Conservation (phyloP, 2,888 invertebrate species). For the Ophion costatus region DNA sequence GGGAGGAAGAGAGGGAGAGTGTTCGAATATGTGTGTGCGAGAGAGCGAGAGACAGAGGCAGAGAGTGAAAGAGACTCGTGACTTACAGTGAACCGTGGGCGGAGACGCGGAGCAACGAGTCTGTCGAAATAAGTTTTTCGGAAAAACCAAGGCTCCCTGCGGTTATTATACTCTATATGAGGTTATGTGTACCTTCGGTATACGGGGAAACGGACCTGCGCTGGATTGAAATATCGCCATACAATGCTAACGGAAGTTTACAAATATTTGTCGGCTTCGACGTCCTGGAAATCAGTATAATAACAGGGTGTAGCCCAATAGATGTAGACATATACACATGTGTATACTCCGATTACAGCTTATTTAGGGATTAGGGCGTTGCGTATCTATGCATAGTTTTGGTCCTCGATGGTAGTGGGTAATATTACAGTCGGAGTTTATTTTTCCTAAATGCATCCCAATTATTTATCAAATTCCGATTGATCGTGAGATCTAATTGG, state of each 20-base stretch:
- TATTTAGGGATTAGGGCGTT: constrained; percentile 21
- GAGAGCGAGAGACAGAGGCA: not conserved
- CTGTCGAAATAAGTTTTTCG: constrained; percentile 67
- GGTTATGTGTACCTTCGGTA: constrained; percentile 14
- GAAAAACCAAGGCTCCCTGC: constrained; percentile 59
- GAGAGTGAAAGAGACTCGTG: constrained; percentile 17
- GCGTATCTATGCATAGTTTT: constrained; percentile 2
- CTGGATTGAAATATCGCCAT: constrained; percentile 69
- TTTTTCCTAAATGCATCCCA: not conserved
- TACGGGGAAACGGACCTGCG: constrained; percentile 36
- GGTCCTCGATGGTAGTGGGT: not conserved
- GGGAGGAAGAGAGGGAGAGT: constrained; percentile 39
- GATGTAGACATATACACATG: not conserved
- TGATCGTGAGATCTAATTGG: not conserved
- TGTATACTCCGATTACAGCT: constrained; percentile 1
- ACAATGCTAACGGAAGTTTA: constrained; percentile 69
- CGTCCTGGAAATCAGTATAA: constrained; percentile 51
- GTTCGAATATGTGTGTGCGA: too few species aligned
- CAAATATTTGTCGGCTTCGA: constrained; percentile 74
- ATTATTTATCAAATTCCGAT: not conserved
- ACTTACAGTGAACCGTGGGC: constrained; percentile 46
- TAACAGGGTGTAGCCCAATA: constrained; percentile 26
- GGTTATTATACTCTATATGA: constrained; percentile 39
- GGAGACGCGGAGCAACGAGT: constrained; percentile 53
- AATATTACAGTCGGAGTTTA: not conserved